Percentiles rank a stretch among this genome's conserved stretches.
Evolutionary conservation across 2,888 invertebrate species (phyloP).

Genomic region (Punctoribates punctum): DNA sequence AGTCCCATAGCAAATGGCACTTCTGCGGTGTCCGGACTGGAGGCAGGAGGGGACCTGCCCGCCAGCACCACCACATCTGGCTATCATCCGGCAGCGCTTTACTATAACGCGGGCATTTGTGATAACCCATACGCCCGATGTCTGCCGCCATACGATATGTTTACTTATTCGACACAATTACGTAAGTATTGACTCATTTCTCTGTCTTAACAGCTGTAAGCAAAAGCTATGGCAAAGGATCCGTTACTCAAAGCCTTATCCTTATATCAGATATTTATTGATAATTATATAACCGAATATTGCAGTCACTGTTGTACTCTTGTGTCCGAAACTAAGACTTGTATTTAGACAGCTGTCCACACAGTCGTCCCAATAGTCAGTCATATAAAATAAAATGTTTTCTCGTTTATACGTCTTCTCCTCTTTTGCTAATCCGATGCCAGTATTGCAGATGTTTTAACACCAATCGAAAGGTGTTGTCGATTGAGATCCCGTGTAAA

Average conservation of each 20-base stretch:
- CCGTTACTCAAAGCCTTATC: background rate
- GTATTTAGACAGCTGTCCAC: conserved; percentile 27
- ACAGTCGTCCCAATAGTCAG: background rate
- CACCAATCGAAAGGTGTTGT: conserved; percentile 12
- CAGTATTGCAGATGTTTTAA: conserved; percentile 35
- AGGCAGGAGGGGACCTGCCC: conserved; percentile 6
- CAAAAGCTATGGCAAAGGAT: background rate
- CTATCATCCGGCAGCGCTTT: conserved; percentile 27
- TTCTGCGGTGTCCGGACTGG: background rate
- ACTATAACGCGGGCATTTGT: conserved; percentile 23
- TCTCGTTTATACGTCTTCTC: background rate
- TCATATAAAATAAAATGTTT: background rate
- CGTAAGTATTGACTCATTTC: conserved; percentile 30
- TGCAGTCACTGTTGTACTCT: background rate
- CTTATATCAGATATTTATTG: background rate
- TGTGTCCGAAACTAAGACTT: background rate
- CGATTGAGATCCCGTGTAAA: conserved; percentile 1
- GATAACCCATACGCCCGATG: conserved; percentile 37
- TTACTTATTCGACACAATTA: conserved; percentile 13
- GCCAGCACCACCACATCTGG: background rate
- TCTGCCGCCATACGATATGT: conserved; percentile 21
- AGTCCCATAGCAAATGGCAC: conserved; percentile 9
- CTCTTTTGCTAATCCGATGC: background rate
- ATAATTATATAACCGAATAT: background rate
- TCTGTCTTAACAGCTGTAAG: background rate